Percentiles rank a stretch among this genome's conserved stretches.
Evolutionary conservation across 1,140 invertebrate genomes (phyloP).

Genomic region (Penaeus chinensis): DNA sequence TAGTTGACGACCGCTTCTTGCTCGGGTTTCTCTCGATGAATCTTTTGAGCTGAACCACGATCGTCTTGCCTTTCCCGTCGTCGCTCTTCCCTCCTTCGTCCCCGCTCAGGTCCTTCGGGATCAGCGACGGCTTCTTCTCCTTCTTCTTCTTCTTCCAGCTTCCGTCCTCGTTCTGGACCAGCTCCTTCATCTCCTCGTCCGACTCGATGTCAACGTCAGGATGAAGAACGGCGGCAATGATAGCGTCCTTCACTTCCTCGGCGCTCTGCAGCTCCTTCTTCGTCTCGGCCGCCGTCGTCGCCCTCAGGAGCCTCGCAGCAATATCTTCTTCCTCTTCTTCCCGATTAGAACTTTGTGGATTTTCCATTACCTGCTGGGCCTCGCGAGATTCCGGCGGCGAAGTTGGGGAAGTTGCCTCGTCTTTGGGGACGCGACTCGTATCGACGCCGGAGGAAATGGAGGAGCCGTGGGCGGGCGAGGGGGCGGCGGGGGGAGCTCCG

Average conservation of each 20-base stretch:
- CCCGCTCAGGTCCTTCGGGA: conserved; percentile 11
- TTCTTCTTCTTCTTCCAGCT: conserved; percentile 31
- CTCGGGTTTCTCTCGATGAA: conserved; percentile 44
- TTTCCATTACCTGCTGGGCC: not conserved
- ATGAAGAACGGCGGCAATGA: conserved; percentile 59
- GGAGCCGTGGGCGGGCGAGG: not conserved
- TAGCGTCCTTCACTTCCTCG: conserved; percentile 61
- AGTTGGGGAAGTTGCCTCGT: not conserved
- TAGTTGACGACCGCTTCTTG: conserved; percentile 23
- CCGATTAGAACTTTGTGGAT: conserved; percentile 2
- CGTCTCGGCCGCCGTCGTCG: conserved; percentile 43
- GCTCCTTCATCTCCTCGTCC: conserved; percentile 62
- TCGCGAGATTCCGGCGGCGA: conserved; percentile 14
- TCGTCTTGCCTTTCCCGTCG: conserved; percentile 51
- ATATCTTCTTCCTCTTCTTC: conserved; percentile 23
- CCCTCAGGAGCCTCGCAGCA: conserved; percentile 36
- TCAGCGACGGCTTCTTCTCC: not conserved
- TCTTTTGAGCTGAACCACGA: conserved; percentile 60
- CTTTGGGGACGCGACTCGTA: not conserved
- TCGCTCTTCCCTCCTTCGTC: conserved; percentile 29
- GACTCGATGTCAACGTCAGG: conserved; percentile 63
- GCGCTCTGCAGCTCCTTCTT: conserved; percentile 55
- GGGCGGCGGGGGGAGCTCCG: not conserved
- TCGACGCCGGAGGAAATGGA: not conserved
- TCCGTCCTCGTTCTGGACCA: conserved; percentile 45